phyloP scores from a whole-genome alignment of 2,113 vertebrate genomes.

The Syngnathus scovelli region DNA sequence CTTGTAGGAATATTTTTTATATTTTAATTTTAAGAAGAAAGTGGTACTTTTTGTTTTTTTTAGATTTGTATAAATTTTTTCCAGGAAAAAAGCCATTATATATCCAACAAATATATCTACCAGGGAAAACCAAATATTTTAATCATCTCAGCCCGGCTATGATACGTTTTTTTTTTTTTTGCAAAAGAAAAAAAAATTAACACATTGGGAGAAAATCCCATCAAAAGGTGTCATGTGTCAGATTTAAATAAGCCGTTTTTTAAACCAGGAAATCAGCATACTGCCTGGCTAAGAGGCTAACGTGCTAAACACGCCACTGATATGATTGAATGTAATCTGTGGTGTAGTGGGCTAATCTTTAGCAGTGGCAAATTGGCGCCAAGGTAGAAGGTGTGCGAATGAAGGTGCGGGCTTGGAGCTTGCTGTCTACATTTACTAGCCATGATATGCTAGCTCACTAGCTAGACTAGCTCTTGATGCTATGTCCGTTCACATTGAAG shows the following conservation, averaged over 20 bases:
- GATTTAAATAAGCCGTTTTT: slow-evolving; percentile 98
- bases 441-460: too few species aligned
- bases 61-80: too few species aligned
- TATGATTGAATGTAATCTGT: slow-evolving; percentile 99
- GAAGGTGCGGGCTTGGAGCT: too few species aligned
- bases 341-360: slow-evolving; percentile 99
- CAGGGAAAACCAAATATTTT: too few species aligned
- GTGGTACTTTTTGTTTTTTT: too few species aligned
- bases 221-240: slow-evolving; percentile 95
- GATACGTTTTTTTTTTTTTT: slow-evolving; percentile 5
- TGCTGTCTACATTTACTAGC: too few species aligned
- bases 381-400: neutral
- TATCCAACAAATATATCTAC: too few species aligned
- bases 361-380: slow-evolving; percentile 63
- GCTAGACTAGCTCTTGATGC: too few species aligned
- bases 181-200: neutral
- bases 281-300: slow-evolving; percentile 95
- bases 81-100: too few species aligned
- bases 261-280: slow-evolving; percentile 91
- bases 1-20: neutral
- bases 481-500: too few species aligned
- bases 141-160: too few species aligned
- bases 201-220: slow-evolving; percentile 75
- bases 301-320: slow-evolving; percentile 91
- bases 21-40: neutral